A percentile compares a stretch with the other conserved stretches of the same genome.
Conservation (phyloP, 2,888 invertebrate species). For the Ellobium chinense region DNA sequence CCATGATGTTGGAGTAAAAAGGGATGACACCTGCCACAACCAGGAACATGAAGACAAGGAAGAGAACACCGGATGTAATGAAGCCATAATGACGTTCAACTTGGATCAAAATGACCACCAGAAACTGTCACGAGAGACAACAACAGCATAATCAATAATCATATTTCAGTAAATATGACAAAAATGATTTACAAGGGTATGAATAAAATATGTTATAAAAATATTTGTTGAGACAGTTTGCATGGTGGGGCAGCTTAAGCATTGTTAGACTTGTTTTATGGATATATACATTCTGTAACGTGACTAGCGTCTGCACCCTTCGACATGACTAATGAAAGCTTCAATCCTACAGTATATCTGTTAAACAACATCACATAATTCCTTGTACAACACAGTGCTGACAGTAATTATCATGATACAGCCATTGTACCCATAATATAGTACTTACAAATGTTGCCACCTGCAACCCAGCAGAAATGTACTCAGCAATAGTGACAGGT, state of each 20-base stretch:
- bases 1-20: slow-evolving; percentile 43
- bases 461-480: slow-evolving; percentile 45
- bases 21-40: slow-evolving; percentile 34
- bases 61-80: slow-evolving; percentile 40
- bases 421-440: background rate
- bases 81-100: slow-evolving; percentile 36
- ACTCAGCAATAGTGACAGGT: slow-evolving; percentile 25
- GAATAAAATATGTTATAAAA: too few relatives aligned
- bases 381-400: too few relatives aligned
- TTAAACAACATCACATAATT: background rate
- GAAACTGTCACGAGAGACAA: slow-evolving; percentile 5
- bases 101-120: slow-evolving; percentile 28
- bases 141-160: background rate
- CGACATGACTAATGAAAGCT: too few relatives aligned
- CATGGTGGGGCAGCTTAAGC: too few relatives aligned
- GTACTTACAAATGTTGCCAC: slow-evolving; percentile 51
- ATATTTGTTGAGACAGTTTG: too few relatives aligned
- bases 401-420: too few relatives aligned
- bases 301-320: too few relatives aligned
- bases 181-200: too few relatives aligned
- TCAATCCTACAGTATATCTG: background rate
- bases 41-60: slow-evolving; percentile 25
- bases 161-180: background rate
- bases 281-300: too few relatives aligned
- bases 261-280: too few relatives aligned